These are phyloP conservation scores for Argopecten irradians DNA, from an alignment of 1,140 invertebrate species.

Conservation along the genomic window DNA sequence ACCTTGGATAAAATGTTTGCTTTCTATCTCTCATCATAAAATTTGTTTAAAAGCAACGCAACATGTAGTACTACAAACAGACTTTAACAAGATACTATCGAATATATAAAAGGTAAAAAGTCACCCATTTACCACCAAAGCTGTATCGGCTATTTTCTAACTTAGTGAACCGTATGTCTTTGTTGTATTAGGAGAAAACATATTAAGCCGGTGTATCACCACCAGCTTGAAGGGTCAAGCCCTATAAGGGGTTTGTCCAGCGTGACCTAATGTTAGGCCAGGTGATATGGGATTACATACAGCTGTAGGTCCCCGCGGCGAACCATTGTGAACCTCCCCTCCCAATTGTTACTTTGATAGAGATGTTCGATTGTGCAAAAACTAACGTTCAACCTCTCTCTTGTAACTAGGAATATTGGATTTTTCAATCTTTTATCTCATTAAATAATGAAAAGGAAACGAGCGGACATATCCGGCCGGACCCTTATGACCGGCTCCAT, in stretches of 20 bases:
- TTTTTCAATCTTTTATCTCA: constrained; percentile 12
- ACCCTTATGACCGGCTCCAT: constrained; percentile 13
- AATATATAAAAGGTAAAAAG: neutral
- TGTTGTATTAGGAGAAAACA: neutral
- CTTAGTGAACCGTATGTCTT: neutral
- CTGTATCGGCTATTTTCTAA: neutral
- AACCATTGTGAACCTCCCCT: neutral
- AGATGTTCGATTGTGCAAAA: constrained; percentile 17
- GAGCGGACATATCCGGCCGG: neutral
- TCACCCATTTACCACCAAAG: neutral
- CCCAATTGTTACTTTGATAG: neutral
- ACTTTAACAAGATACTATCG: neutral
- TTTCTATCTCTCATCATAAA: neutral
- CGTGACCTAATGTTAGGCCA: constrained; percentile 3
- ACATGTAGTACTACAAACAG: neutral
- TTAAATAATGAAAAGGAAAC: constrained; percentile 23
- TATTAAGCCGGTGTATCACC: neutral
- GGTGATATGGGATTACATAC: constrained; percentile 9
- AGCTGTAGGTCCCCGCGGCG: neutral
- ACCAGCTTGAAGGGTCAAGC: neutral
- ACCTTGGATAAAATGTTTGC: neutral
- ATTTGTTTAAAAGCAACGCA: neutral
- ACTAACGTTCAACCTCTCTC: neutral
- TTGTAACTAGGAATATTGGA: constrained; percentile 5
- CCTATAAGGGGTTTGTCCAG: neutral